Evolutionary conservation across 2,797 vertebrate species (phyloP).

Genomic region (Huso huso): DNA sequence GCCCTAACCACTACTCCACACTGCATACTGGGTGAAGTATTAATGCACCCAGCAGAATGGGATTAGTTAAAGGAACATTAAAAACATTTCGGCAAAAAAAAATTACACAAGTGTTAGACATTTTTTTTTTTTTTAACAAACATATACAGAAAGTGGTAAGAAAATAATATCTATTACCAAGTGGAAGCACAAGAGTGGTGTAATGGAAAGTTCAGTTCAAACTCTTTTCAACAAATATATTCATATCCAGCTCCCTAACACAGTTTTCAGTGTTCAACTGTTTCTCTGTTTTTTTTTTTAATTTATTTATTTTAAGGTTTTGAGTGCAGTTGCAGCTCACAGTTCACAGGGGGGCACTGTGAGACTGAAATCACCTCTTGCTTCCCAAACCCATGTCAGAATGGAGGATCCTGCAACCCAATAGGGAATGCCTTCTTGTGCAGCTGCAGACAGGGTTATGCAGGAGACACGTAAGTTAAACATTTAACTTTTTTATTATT

Average conservation of each 20-base stretch:
- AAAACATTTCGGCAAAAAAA: too few species aligned
- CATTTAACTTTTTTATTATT: too few species aligned
- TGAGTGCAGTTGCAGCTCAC: conserved; percentile 78
- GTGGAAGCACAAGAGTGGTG: too few species aligned
- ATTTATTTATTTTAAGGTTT: conserved; percentile 80
- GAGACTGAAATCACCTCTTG: conserved; percentile 89
- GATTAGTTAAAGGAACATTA: too few species aligned
- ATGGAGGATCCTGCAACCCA: conserved; percentile 77
- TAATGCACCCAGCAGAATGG: too few species aligned
- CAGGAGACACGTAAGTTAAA: conserved; percentile 79
- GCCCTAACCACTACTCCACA: too few species aligned
- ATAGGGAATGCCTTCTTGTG: conserved; percentile 88
- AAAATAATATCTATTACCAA: too few species aligned
- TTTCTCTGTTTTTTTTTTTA: conserved; percentile 19
- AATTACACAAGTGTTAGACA: too few species aligned
- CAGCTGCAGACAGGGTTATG: conserved; percentile 83
- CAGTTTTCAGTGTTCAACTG: conserved; percentile 11
- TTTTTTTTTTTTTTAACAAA: too few species aligned
- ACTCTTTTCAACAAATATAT: not conserved
- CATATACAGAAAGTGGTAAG: too few species aligned
- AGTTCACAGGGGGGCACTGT: conserved; percentile 86
- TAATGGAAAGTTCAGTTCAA: not conserved
- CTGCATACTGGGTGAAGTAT: too few species aligned
- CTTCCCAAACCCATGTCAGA: conserved; percentile 87
- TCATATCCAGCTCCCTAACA: conserved; percentile 55